These are phyloP conservation scores for Callimorpha dominula DNA, from an alignment of 2,888 invertebrate species.

Conservation along the genomic window DNA sequence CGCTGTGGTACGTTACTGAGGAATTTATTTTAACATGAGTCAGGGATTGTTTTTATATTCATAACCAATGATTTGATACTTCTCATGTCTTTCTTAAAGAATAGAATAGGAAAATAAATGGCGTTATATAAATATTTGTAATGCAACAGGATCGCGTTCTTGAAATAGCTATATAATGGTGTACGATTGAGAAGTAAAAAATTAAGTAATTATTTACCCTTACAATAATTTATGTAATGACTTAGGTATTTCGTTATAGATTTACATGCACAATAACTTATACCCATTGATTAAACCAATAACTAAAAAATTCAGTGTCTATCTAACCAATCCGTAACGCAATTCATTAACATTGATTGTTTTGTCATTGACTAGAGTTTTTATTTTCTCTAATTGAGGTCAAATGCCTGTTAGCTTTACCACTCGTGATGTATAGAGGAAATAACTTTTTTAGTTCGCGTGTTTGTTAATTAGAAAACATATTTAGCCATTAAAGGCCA, in stretches of 20 bases:
- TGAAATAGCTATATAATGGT: neutral
- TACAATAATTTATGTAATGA: slow-evolving; percentile 5
- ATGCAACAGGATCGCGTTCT: neutral
- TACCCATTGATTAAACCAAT: slow-evolving; percentile 33
- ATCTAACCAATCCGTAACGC: slow-evolving; percentile 63
- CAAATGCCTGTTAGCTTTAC: slow-evolving; percentile 74
- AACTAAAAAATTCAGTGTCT: slow-evolving; percentile 35
- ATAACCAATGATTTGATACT: slow-evolving; percentile 5
- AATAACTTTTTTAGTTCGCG: slow-evolving; percentile 62
- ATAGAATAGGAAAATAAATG: neutral
- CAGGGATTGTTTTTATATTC: slow-evolving; percentile 5
- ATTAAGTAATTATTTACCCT: neutral
- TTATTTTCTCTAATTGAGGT: slow-evolving; percentile 79
- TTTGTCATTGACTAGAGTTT: slow-evolving; percentile 78
- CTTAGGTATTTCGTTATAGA: slow-evolving; percentile 12
- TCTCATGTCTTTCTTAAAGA: slow-evolving; percentile 3
- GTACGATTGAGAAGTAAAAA: neutral
- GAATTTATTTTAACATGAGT: slow-evolving; percentile 13
- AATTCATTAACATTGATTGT: slow-evolving; percentile 76
- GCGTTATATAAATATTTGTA: slow-evolving; percentile 2
- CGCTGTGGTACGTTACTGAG: slow-evolving; percentile 18
- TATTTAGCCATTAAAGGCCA: slow-evolving; percentile 24
- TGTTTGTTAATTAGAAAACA: slow-evolving; percentile 53
- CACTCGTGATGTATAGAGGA: slow-evolving; percentile 65
- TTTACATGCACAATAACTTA: slow-evolving; percentile 22